Evolutionary conservation across 2,113 vertebrate species (phyloP).

Genomic region (Xyrauchen texanus): DNA sequence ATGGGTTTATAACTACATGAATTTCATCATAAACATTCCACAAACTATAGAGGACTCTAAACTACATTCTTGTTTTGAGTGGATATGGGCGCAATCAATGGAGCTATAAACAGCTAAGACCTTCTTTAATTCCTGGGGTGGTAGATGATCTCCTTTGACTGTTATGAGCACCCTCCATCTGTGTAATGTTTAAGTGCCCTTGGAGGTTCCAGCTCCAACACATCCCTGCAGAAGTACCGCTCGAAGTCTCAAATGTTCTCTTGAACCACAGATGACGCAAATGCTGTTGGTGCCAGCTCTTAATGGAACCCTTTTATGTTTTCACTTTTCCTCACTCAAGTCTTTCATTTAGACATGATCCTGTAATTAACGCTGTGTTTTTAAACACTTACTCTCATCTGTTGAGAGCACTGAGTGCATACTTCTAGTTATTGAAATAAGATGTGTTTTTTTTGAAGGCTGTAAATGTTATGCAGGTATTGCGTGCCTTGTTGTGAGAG

Average conservation of each 20-base stretch:
- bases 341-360: constrained; percentile 65
- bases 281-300: constrained; percentile 64
- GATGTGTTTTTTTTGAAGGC: constrained; percentile 21
- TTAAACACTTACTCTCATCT: constrained; percentile 47
- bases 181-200: constrained; percentile 30
- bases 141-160: constrained; percentile 30
- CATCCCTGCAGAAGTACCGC: constrained; percentile 66
- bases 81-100: too few relatives aligned
- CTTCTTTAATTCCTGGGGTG: background rate
- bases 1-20: too few relatives aligned
- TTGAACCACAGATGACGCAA: constrained; percentile 72
- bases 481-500: constrained; percentile 55
- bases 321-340: constrained; percentile 55
- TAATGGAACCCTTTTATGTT: constrained; percentile 73
- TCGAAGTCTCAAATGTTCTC: constrained; percentile 64
- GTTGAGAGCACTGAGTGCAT: constrained; percentile 51
- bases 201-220: constrained; percentile 62
- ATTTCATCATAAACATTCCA: too few relatives aligned
- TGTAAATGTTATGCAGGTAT: constrained; percentile 58
- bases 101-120: too few relatives aligned
- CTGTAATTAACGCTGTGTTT: constrained; percentile 59
- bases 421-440: constrained; percentile 58
- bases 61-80: too few relatives aligned
- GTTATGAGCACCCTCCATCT: constrained; percentile 52
- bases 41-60: too few relatives aligned